Evolutionary conservation across 2,113 vertebrate species (phyloP).

Genomic region (Rhea americana): DNA sequence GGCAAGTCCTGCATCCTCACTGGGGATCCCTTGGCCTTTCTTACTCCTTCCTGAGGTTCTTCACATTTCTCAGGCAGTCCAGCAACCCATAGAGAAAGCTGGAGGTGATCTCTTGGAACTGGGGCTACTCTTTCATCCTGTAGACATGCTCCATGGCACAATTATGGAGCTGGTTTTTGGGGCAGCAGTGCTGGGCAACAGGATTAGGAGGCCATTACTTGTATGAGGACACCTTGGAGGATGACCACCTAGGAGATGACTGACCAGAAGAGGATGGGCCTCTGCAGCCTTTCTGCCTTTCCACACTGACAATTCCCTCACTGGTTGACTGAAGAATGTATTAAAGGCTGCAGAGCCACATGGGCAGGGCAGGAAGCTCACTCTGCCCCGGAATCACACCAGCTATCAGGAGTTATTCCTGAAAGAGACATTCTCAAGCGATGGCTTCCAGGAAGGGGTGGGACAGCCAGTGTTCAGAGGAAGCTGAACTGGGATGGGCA

Average conservation of each 20-base stretch:
- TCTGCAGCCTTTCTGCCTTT: background rate
- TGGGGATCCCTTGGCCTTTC: background rate
- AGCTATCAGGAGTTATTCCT: background rate
- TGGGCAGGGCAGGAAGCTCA: background rate
- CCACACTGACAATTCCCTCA: fast-evolving
- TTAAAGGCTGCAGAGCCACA: background rate
- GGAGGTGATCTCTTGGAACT: background rate
- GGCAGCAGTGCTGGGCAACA: background rate
- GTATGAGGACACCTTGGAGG: background rate
- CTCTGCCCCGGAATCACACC: background rate
- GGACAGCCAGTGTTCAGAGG: background rate
- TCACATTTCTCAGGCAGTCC: background rate
- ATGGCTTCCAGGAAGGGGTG: background rate
- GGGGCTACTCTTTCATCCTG: background rate
- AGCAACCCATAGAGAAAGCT: background rate
- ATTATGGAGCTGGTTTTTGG: background rate
- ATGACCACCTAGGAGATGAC: background rate
- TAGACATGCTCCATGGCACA: background rate
- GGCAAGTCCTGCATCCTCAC: background rate
- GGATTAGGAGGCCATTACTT: background rate
- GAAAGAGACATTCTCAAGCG: background rate
- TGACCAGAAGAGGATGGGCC: background rate
- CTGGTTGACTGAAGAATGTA: background rate
- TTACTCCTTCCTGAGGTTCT: background rate
- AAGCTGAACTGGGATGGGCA: background rate